Evolutionary conservation across 2,797 vertebrate genomes (phyloP).

Genomic region (Enteromius mattozi): DNA sequence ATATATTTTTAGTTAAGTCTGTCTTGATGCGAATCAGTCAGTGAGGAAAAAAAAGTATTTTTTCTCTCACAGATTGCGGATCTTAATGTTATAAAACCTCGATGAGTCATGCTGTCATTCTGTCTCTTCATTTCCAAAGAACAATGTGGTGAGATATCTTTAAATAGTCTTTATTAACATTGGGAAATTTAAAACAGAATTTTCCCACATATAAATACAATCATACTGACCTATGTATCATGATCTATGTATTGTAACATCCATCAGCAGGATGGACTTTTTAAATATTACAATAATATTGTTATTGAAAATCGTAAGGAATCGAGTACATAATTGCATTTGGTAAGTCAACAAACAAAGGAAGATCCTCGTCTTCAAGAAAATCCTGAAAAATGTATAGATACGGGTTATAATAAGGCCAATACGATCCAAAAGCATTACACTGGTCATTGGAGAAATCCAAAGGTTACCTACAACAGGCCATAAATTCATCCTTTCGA

Average conservation of each 20-base stretch:
- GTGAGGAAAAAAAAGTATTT: background rate
- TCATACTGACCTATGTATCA: constrained; percentile 50
- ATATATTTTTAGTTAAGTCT: background rate
- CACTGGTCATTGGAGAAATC: constrained; percentile 43
- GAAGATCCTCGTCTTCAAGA: constrained; percentile 42
- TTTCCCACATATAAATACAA: constrained; percentile 61
- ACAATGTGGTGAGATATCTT: constrained; percentile 46
- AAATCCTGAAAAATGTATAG: constrained; percentile 50
- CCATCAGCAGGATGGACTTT: constrained; percentile 50
- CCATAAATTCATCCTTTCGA: constrained; percentile 45
- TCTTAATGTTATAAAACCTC: background rate
- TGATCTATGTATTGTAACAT: constrained; percentile 47
- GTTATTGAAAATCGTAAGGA: constrained; percentile 50
- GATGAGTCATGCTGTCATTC: constrained; percentile 14
- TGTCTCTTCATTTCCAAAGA: constrained; percentile 31
- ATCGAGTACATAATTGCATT: constrained; percentile 53
- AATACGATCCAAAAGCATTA: constrained; percentile 54
- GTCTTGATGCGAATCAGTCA: background rate
- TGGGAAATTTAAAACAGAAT: constrained; percentile 52
- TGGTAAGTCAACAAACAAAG: constrained; percentile 55
- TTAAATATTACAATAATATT: constrained; percentile 52
- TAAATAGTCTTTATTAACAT: constrained; percentile 57
- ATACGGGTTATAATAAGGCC: constrained; percentile 44
- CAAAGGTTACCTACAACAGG: constrained; percentile 48
- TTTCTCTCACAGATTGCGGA: background rate